Evolutionary conservation across 1,140 invertebrate species (phyloP), one percentile per base, ranked within the genome.

Genomic region (Anagrus nilaparvatae): DNA sequence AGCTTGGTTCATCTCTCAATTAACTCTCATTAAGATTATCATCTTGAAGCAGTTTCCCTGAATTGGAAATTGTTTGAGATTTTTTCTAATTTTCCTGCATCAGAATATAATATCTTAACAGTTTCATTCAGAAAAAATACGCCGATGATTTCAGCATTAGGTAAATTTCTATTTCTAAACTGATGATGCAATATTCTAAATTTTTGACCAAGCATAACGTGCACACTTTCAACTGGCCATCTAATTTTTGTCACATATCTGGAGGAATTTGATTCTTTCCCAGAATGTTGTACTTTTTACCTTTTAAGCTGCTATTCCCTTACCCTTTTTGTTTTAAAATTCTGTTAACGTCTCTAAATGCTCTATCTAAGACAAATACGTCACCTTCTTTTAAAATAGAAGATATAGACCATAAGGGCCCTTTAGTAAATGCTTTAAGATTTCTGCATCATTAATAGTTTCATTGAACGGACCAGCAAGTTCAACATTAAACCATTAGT

Each of bases 191-290:
- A 39, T 17, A 54, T 28, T 10, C 43, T 36, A 40, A 39, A 52
- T 32, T 55, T 57, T 32, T 50, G 25, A 18, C 30, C 39, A 34
- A 53, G 32, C 4, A 47, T 46, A 4, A 59, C 57, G 47, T 60
- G 59, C 7, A 55, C 51, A 13, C 53, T 45, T 51, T 63, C 57
- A n/a, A 63, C 54, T 5, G 52, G 51, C 55, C 55, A 62, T 31
- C 57, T 45, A 30, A 56, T 34, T 52, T 55, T 40, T 25, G 43
- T 50, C 28, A 44, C 47, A 20, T 47, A 40, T n/a, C 43, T 40
- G 23, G 58, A 59, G 20, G 47, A 25, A 38, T 60, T 60, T 13
- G 52, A 51, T 47, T 58, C 52, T 37, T 48, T 43, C 13, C 46
- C 44, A 4, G 50, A 40, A 18, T 58, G 45, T 38, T 61, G 54